phyloP scores from a whole-genome alignment of 2,113 vertebrate genomes.

The Gadus chalcogrammus region DNA sequence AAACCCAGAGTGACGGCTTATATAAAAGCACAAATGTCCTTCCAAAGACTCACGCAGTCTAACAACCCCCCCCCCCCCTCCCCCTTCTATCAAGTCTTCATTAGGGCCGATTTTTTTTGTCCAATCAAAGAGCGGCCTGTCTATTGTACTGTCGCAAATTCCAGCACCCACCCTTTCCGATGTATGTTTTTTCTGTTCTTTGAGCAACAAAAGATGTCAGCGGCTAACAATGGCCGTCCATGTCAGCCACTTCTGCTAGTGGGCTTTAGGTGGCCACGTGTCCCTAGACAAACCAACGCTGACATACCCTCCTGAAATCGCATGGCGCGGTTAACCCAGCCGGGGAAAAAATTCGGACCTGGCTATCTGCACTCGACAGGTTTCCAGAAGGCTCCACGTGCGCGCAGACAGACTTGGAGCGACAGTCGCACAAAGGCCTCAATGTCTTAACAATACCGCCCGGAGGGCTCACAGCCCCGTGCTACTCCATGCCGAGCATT shows the following conservation, averaged over 20 bases:
- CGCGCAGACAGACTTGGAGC: slow-evolving; percentile 39
- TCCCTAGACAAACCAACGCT: slow-evolving; percentile 48
- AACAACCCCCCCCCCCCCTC: neutral
- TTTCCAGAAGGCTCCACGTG: slow-evolving; percentile 51
- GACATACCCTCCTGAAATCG: slow-evolving; percentile 60
- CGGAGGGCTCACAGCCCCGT: slow-evolving; percentile 31
- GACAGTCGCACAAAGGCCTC: slow-evolving; percentile 53
- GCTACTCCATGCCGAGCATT: slow-evolving; percentile 41
- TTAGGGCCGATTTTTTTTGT: slow-evolving; percentile 36
- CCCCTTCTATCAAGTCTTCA: slow-evolving; percentile 2
- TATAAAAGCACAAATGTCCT: slow-evolving; percentile 27
- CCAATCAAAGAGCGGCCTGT: neutral
- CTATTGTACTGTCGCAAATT: neutral
- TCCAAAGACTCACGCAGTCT: slow-evolving; percentile 22
- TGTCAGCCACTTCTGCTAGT: slow-evolving; percentile 42
- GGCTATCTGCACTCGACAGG: slow-evolving; percentile 55
- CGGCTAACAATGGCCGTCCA: slow-evolving; percentile 40
- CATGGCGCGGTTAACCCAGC: slow-evolving; percentile 52
- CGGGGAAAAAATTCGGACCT: slow-evolving; percentile 45
- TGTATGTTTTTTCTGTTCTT: slow-evolving; percentile 22
- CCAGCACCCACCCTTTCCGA: slow-evolving; percentile 12
- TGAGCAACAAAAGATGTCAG: slow-evolving; percentile 16
- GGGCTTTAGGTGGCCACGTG: slow-evolving; percentile 64
- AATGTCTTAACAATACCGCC: slow-evolving; percentile 41
- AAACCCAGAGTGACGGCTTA: slow-evolving; percentile 24